phyloP scores from a whole-genome alignment of 1,140 invertebrate genomes.

The Drosophila mojavensis region DNA sequence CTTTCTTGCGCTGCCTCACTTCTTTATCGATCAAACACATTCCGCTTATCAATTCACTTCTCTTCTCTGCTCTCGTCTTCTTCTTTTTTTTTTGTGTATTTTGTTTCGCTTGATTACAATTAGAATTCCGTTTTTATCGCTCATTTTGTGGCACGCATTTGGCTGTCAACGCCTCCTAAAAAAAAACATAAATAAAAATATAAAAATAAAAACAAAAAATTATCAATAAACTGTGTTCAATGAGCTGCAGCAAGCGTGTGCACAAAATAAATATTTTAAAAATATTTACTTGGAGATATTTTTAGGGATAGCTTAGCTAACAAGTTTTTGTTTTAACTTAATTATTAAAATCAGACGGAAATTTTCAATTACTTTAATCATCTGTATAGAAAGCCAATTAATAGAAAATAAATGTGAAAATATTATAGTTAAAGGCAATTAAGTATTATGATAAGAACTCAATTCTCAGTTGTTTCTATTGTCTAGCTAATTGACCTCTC shows the following conservation, averaged over 20 bases:
- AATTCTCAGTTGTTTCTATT: no score
- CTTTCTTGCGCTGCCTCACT: conserved; percentile 24
- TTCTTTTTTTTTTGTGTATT: neutral
- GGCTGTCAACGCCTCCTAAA: conserved; percentile 7
- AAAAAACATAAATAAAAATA: neutral
- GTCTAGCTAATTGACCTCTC: neutral
- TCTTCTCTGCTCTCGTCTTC: neutral
- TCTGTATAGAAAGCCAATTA: no score
- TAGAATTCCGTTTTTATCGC: neutral
- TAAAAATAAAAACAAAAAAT: neutral
- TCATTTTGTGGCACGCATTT: neutral
- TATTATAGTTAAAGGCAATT: no score
- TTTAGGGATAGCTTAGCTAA: no score
- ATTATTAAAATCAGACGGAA: no score
- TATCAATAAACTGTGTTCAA: neutral
- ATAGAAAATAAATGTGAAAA: no score
- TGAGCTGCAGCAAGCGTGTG: neutral
- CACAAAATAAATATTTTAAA: neutral
- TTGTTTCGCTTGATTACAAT: conserved; percentile 3
- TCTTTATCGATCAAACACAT: conserved; percentile 72
- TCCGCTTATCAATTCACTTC: conserved; percentile 10
- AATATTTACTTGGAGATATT: no score
- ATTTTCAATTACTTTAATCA: no score
- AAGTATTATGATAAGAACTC: no score
- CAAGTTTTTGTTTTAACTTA: no score